phyloP scores from a whole-genome alignment of 2,888 invertebrate species.

The Pediacus dermestoides region DNA sequence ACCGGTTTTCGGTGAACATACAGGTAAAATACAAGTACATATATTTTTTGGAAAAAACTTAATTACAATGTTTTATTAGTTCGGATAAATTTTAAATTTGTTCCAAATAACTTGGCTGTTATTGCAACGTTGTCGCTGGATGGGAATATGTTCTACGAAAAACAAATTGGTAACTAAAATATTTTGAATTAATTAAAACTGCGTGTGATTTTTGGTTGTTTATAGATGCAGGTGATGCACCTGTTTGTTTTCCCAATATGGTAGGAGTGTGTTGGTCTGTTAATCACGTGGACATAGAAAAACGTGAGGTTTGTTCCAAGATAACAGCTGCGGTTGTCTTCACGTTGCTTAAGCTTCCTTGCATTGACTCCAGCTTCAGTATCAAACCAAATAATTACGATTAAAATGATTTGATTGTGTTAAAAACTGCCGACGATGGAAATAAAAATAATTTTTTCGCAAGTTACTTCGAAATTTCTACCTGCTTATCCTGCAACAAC shows the following conservation, averaged over 20 bases:
- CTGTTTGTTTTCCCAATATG: constrained; percentile 24
- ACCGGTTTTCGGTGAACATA: no score
- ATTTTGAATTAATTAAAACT: neutral
- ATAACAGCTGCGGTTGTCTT: constrained; percentile 19
- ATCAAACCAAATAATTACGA: no score
- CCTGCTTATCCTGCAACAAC: no score
- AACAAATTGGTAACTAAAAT: constrained; percentile 1
- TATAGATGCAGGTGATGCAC: constrained; percentile 28
- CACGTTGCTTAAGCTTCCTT: constrained; percentile 29
- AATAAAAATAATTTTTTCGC: no score
- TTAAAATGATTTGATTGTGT: no score
- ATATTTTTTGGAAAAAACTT: no score
- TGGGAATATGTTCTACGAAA: neutral
- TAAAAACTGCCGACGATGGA: no score
- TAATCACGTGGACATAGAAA: constrained; percentile 26
- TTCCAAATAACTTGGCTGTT: constrained; percentile 2
- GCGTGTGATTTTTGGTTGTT: constrained; percentile 16
- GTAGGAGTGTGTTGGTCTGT: constrained; percentile 25
- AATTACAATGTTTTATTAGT: no score
- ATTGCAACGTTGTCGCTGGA: neutral
- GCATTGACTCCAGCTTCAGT: no score
- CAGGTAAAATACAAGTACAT: no score
- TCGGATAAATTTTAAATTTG: neutral
- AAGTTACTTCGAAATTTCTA: no score
- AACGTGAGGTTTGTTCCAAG: constrained; percentile 27